Percentiles rank a stretch among this genome's conserved stretches.
phyloP scores from a whole-genome alignment of 2,888 invertebrate genomes.

The Sussaba pulchella region DNA sequence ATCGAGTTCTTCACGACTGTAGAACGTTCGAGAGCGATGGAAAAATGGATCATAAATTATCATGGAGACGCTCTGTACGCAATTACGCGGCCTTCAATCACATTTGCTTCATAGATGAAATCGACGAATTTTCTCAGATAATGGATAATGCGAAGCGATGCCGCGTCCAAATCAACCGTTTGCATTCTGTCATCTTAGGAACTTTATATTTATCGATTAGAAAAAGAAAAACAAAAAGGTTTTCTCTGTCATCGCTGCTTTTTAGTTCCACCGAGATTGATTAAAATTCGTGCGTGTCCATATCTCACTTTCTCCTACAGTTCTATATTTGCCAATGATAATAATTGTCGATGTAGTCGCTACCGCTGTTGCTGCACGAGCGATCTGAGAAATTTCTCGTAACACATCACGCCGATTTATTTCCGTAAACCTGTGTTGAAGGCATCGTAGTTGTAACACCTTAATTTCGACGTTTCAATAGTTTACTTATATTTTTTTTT shows the following conservation, averaged over 20 bases:
- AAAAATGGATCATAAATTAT: background rate
- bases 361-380: constrained; percentile 51
- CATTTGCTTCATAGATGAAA: background rate
- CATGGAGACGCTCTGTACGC: background rate
- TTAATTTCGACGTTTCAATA: constrained; percentile 58
- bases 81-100: background rate
- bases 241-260: constrained; percentile 44
- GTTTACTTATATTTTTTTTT: constrained; percentile 20
- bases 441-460: constrained; percentile 59
- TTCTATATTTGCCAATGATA: background rate
- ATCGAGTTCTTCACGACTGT: background rate
- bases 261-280: constrained; percentile 17
- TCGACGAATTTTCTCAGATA: constrained; percentile 7
- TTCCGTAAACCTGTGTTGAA: constrained; percentile 57
- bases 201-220: background rate
- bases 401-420: constrained; percentile 45
- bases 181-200: background rate
- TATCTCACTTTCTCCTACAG: constrained; percentile 41
- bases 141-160: background rate
- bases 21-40: background rate
- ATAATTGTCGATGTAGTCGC: background rate
- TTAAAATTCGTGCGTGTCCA: constrained; percentile 23
- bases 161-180: constrained; percentile 1
- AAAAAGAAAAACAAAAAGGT: background rate
- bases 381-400: constrained; percentile 42